Evolutionary conservation across 1,140 invertebrate genomes (phyloP), one percentile per base, ranked within the genome.

Genomic region (Philaenus spumarius): DNA sequence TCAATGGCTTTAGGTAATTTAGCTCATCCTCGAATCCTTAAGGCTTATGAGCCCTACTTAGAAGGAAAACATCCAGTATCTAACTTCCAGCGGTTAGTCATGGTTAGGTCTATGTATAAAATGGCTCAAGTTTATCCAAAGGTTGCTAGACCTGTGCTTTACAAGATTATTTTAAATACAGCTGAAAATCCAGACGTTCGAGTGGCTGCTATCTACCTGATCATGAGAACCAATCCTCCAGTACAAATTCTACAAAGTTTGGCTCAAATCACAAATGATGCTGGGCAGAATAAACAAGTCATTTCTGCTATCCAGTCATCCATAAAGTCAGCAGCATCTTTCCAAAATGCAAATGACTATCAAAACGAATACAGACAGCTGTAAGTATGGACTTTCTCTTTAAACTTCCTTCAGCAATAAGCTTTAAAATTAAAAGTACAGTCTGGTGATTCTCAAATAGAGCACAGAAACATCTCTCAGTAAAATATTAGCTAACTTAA

Each of bases 131-230:
- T 70, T 39, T 64, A 75, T 37, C 81, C 84, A 14, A 70, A 69
- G 58, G 40, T 76, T 1, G 79, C 74, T 0, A 75, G 77, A 26
- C 68, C 77, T 15, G 77, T 84, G 4, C 66, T 85, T 0, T 86
- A 76, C 70, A 85, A 79, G 63, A 81, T 87, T 55, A 82, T 86
- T 60, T 73, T 77, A 59, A 87, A 87, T 68, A 72, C 73, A 11
- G 77, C 72, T 45, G 85, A 87, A 62, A 62, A 73, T 15, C 77
- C 81, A 54, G 78, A 85, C 73, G 71, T 87, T 1, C 77, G 85
- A 61, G 77, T 78, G 23, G 78, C 79, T 43, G 84, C 85, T 39
- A 78, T 85, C 9, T 77, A 74, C 24, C 70, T 77, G 14, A 48
- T 81, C 26, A 78, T 86, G 70, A 74, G 72, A 43, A 75, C 78